phyloP scores from a whole-genome alignment of 2,113 vertebrate genomes.

The Thryonomys swinderianus region DNA sequence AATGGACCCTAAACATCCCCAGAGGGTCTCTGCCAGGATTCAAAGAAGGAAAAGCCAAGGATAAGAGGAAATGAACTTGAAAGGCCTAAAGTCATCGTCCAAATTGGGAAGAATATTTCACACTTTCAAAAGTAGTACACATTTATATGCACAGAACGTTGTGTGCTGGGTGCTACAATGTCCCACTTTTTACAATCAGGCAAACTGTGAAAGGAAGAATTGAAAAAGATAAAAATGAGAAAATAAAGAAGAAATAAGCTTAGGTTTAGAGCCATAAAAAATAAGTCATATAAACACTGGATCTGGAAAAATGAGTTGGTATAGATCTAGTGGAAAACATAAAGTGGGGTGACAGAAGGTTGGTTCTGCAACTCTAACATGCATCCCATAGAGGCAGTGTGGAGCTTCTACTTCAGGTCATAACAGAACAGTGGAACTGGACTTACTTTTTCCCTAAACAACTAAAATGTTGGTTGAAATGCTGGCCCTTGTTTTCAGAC shows the following conservation, averaged over 20 bases:
- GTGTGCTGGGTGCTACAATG: background rate
- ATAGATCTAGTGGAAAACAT: background rate
- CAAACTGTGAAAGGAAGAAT: slow-evolving; percentile 57
- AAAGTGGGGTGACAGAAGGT: background rate
- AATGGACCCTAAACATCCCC: background rate
- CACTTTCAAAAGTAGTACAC: slow-evolving; percentile 50
- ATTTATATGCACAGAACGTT: slow-evolving; percentile 16
- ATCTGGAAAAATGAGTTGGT: background rate
- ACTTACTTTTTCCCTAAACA: background rate
- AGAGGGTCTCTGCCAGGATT: background rate
- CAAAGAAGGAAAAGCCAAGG: background rate
- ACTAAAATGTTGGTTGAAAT: background rate
- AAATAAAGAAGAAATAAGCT: slow-evolving; percentile 28
- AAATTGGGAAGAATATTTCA: slow-evolving; percentile 51
- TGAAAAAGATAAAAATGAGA: slow-evolving; percentile 26
- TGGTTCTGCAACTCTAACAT: background rate
- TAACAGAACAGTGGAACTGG: background rate
- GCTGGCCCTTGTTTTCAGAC: background rate
- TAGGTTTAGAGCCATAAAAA: background rate
- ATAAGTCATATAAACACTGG: background rate
- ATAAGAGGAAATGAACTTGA: background rate
- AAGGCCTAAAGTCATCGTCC: background rate
- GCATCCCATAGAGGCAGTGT: background rate
- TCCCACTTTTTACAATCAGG: slow-evolving; percentile 54
- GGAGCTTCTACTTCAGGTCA: background rate